Evolutionary conservation across 2,113 vertebrate genomes (phyloP).

Genomic region (Odocoileus virginianus): DNA sequence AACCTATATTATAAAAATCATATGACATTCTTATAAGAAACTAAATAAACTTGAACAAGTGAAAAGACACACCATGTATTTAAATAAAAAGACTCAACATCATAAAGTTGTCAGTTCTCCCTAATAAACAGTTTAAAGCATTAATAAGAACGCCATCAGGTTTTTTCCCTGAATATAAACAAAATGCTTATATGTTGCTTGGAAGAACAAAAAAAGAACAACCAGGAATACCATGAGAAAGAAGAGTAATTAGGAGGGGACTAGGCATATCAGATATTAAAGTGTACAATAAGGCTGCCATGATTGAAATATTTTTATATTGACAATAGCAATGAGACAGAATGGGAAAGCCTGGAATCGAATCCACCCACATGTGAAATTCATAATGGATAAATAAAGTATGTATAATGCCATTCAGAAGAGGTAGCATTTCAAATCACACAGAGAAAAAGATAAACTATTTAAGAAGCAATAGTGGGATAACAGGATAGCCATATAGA

Average conservation of each 20-base stretch:
- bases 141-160: not conserved
- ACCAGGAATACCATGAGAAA: not conserved
- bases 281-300: not conserved
- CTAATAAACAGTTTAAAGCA: not conserved
- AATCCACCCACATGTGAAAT: not conserved
- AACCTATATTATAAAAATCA: not conserved
- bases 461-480: conserved; percentile 24
- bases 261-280: not conserved
- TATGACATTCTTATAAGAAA: not conserved
- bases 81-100: not conserved
- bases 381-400: not conserved
- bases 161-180: not conserved
- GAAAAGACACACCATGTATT: not conserved
- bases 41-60: not conserved
- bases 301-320: not conserved
- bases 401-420: not conserved
- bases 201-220: not conserved
- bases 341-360: not conserved
- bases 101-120: not conserved
- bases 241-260: not conserved
- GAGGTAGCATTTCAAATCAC: not conserved
- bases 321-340: not conserved
- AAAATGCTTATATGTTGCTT: not conserved
- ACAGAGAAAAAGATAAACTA: not conserved
- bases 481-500: conserved; percentile 10